A percentile compares a stretch with the other conserved stretches of the same genome.
Conservation (phyloP, 2,113 vertebrate genomes). For the Gila orcuttii region DNA sequence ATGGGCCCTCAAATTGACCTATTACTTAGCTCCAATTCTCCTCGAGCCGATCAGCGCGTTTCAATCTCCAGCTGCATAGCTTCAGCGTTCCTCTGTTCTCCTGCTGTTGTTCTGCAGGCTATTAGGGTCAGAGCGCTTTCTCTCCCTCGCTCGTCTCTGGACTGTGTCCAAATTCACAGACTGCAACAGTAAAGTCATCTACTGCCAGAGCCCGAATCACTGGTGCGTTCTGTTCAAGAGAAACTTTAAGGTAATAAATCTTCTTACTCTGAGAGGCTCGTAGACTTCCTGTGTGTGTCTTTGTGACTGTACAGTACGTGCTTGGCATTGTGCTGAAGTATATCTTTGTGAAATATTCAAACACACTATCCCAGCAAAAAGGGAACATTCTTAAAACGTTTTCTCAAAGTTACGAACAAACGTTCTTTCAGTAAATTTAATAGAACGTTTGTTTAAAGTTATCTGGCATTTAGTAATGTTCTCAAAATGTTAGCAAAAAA, state of each 20-base stretch:
- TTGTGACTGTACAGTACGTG: not conserved
- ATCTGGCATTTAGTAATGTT: too few species aligned
- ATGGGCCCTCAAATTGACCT: constrained; percentile 61
- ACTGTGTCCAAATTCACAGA: constrained; percentile 32
- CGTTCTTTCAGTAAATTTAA: too few species aligned
- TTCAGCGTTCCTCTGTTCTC: constrained; percentile 50
- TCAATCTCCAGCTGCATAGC: constrained; percentile 54
- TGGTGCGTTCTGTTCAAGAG: not conserved
- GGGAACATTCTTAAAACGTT: too few species aligned
- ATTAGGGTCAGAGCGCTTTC: constrained; percentile 55
- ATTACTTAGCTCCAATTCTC: constrained; percentile 64
- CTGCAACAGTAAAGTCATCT: not conserved
- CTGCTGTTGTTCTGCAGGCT: constrained; percentile 61
- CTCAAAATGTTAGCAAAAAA: too few species aligned
- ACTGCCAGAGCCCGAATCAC: not conserved
- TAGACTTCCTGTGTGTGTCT: not conserved
- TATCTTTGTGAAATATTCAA: not conserved
- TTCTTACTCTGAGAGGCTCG: not conserved
- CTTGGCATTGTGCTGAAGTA: not conserved
- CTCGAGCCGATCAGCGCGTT: constrained; percentile 63
- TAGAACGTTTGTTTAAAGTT: too few species aligned
- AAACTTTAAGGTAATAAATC: constrained; percentile 1
- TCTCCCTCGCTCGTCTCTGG: constrained; percentile 17
- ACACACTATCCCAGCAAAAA: not conserved
- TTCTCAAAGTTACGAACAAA: too few species aligned